Evolutionary conservation across 2,797 vertebrate genomes (phyloP).

Genomic region (Poeciliopsis presidionis): DNA sequence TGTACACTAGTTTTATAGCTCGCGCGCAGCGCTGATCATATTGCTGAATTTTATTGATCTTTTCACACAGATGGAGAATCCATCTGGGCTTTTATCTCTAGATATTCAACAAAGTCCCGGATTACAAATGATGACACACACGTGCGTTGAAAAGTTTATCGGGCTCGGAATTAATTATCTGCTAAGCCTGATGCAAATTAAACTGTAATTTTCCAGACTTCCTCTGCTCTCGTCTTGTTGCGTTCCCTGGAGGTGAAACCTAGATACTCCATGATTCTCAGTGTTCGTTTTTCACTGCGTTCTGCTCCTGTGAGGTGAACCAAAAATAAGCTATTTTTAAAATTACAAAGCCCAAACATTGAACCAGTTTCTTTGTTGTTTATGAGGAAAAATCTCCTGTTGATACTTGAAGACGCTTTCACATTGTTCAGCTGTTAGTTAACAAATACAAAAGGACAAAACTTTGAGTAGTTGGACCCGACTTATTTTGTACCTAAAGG

Average conservation of each 20-base stretch:
- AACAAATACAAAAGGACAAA: neutral
- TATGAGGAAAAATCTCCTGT: slow-evolving; percentile 58
- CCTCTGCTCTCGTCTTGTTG: slow-evolving; percentile 25
- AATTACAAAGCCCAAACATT: slow-evolving; percentile 27
- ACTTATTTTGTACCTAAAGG: too few species aligned
- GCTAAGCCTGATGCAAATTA: slow-evolving; percentile 20
- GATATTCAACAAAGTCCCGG: slow-evolving; percentile 27
- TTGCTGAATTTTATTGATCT: slow-evolving; percentile 24
- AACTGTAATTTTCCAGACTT: slow-evolving; percentile 48
- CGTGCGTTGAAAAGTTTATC: slow-evolving; percentile 36
- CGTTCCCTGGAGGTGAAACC: slow-evolving; percentile 70
- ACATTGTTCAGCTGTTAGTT: slow-evolving; percentile 8
- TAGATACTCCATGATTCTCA: slow-evolving; percentile 68
- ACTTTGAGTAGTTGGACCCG: neutral
- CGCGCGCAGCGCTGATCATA: slow-evolving; percentile 9
- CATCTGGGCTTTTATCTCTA: neutral
- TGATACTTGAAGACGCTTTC: slow-evolving; percentile 30
- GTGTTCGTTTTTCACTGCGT: slow-evolving; percentile 63
- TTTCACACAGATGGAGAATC: slow-evolving; percentile 22
- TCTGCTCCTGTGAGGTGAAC: slow-evolving; percentile 65
- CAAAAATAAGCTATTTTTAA: slow-evolving; percentile 41
- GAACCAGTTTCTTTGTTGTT: slow-evolving; percentile 58
- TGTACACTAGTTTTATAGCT: slow-evolving; percentile 14
- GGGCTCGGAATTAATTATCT: slow-evolving; percentile 51
- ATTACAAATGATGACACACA: slow-evolving; percentile 38